Evolutionary conservation across 2,888 invertebrate genomes (phyloP).

Genomic region (Elaeidobius kamerunicus): DNA sequence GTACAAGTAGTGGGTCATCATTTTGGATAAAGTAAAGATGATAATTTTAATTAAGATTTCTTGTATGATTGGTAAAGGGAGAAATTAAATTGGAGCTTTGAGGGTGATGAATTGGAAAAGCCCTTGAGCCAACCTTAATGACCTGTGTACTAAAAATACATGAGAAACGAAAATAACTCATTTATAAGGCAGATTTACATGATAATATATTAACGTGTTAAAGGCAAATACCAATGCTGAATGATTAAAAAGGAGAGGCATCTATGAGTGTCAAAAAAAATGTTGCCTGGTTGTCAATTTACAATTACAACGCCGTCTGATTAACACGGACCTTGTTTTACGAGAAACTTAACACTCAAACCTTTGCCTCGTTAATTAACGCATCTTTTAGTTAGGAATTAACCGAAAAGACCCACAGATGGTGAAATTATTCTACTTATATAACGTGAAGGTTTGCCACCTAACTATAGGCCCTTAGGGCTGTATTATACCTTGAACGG

Average conservation of each 20-base stretch:
- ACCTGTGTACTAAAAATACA: too few relatives aligned
- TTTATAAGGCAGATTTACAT: too few relatives aligned
- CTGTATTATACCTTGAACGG: slow-evolving; percentile 27
- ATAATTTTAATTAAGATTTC: too few relatives aligned
- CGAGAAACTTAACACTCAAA: neutral
- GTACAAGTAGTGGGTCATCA: neutral
- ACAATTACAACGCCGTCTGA: slow-evolving; percentile 9
- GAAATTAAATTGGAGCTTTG: too few relatives aligned
- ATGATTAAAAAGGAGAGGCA: slow-evolving; percentile 16
- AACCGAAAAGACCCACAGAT: slow-evolving; percentile 44
- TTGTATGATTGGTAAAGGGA: neutral
- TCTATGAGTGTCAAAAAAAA: slow-evolving; percentile 27
- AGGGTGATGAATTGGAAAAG: too few relatives aligned
- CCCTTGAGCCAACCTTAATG: too few relatives aligned
- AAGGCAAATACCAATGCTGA: neutral
- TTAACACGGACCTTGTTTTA: slow-evolving; percentile 8
- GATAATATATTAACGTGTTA: too few relatives aligned
- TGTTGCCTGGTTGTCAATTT: slow-evolving; percentile 29
- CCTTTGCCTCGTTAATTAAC: slow-evolving; percentile 10
- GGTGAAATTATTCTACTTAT: slow-evolving; percentile 48
- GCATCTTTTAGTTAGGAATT: slow-evolving; percentile 14
- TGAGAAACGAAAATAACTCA: too few relatives aligned
- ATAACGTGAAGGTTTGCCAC: slow-evolving; percentile 39
- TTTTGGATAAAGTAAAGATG: neutral
- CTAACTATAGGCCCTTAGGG: slow-evolving; percentile 24